Percentiles rank a stretch among this genome's conserved stretches.
Evolutionary conservation across 2,797 vertebrate species (phyloP).

Genomic region (Avahi laniger): DNA sequence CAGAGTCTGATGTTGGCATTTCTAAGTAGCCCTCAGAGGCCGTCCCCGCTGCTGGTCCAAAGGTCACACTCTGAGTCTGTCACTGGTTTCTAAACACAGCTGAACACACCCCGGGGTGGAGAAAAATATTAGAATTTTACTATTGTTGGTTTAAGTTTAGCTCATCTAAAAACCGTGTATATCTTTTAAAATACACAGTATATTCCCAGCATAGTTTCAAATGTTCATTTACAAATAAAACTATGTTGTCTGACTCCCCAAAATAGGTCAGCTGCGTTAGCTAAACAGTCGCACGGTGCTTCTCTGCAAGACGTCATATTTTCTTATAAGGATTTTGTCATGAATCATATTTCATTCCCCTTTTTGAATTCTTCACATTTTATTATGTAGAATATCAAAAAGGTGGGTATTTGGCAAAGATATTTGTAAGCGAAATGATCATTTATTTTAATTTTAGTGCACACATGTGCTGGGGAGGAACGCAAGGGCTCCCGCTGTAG

Average conservation of each 20-base stretch:
- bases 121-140: not conserved
- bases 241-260: not conserved
- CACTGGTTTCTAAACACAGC: not conserved
- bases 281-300: no score
- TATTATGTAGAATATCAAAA: not conserved
- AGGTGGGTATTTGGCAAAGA: not conserved
- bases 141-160: not conserved
- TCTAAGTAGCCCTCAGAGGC: not conserved
- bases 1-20: no score
- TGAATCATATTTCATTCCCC: not conserved
- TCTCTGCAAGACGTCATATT: not conserved
- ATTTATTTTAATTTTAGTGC: not conserved
- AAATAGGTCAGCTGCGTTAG: no score
- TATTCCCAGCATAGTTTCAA: not conserved
- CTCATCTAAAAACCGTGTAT: not conserved
- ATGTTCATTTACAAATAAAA: not conserved
- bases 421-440: not conserved
- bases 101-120: not conserved
- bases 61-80: not conserved
- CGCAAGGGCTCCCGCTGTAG: not conserved
- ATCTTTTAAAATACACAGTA: not conserved
- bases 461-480: rapidly evolving
- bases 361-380: not conserved
- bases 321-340: not conserved
- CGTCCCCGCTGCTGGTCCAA: not conserved